Base-by-base conservation (phyloP, 2,888 invertebrate genomes). In the Parnassius mnemosyne region DNA sequence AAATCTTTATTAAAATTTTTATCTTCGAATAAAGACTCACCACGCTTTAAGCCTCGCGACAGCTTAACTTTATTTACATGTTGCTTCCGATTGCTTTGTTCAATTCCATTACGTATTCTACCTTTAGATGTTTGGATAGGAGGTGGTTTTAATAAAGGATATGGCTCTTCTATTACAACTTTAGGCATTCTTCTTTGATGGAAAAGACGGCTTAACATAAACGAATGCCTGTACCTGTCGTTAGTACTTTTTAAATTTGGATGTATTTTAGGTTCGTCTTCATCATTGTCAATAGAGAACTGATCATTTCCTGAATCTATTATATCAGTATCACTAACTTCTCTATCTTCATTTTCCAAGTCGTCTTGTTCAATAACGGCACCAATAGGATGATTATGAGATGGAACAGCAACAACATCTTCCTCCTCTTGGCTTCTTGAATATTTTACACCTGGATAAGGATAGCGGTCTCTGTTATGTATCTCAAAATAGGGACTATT, bases 351-450 rank as follows among this genome's bases (percentile, higher is more conserved):
- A 69, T 77, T 80, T 52, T 74, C 72, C 49, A 76, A 65, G 53
- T 84, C 87, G 59, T 85, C 88, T 78, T 88, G 84, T 69, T 92
- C 92, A 58, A 90, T 80, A 1, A 92, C 92, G 42, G 92, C 89
- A 34, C 92, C 92, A 62, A 92, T 92, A 1, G 89, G 89, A 68
- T 91, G 89, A 53, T 74, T 87, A 65, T 75, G 87, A 1, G 89
- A 85, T 41, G 87, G 79, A 53, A 87, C 90, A 55, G 88, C 85
- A 61, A 90, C 16, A 16, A 16, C 16, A 74, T 89, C 89, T 70
- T 89, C 88, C 70, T 89, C 91, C 73, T 91, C 91, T 76, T 90
- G 89, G 71, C 91, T 91, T 53, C 91, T 79, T 25, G 91, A 91
- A 73, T 91, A 90, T 72, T 91, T 91, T 5, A 84, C 80, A 20